Evolutionary conservation across 2,888 invertebrate species (phyloP), one percentile per base, ranked within the genome.

Genomic region (Nemotelus nigrinus): DNA sequence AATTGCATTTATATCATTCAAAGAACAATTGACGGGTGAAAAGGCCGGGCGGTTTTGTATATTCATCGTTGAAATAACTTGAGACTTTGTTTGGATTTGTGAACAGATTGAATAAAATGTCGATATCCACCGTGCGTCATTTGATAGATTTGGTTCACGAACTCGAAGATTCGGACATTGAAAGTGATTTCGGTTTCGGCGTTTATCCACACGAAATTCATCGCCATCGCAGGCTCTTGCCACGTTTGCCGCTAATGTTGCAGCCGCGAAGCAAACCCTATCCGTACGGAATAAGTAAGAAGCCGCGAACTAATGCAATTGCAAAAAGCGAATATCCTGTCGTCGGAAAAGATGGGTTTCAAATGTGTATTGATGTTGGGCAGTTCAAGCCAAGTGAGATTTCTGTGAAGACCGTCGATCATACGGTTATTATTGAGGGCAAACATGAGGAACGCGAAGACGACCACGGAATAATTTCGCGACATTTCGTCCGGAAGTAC

Each of bases 341-440:
- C 43, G 80, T 88, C 39, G 91, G 91, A 83, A 90, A 91, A n/a
- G 90, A 92, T 82, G 91, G 92, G 79, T 93, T 92, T 80, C 92
- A 92, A 84, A 92, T 93, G 8, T 91, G 90, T 82, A 87, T 94
- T 82, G 94, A 95, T 83, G 93, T 95, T 0, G 91, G 92, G 82
- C 93, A 94, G 82, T 95, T 94, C 83, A 88, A 89, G n/a, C 94
- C 95, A 0, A 91, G 92, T 25, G 95, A 95, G 85, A 91, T 96
- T 53, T 89, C 90, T 7, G 94, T 95, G 43, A 94, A 94, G 85
- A 93, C 93, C 0, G 89, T 92, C 0, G 94, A 93, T 5, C 91
- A 92, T 80, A 90, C 89, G 77, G 90, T 95, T 44, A 89, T 92
- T 72, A 89, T 94, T 10, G 93, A 95, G 85, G 95, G 93, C 0